These are phyloP conservation scores for Trichacis sp. DNA, from an alignment of 2,888 invertebrate genomes.

Conservation along the genomic window DNA sequence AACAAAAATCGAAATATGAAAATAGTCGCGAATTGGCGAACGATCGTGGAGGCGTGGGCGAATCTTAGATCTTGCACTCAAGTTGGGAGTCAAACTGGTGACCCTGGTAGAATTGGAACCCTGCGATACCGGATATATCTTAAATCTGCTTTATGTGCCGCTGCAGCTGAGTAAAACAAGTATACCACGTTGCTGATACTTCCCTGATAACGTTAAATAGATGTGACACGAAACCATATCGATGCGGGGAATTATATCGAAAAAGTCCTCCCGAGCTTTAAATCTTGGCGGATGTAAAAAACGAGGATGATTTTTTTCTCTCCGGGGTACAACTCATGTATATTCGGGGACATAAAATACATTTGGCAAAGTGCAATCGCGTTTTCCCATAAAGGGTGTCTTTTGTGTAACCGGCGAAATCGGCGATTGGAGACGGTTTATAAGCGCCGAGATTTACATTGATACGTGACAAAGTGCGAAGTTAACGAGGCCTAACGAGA, in stretches of 20 bases:
- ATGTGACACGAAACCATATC: slow-evolving; percentile 20
- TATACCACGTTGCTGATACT: slow-evolving; percentile 51
- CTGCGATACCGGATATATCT: slow-evolving; percentile 53
- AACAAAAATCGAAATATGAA: slow-evolving; percentile 34
- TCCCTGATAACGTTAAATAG: slow-evolving; percentile 60
- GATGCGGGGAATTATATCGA: not conserved
- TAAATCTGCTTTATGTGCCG: slow-evolving; percentile 64
- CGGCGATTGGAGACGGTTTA: slow-evolving; percentile 42
- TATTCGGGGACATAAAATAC: no score
- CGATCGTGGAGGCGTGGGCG: slow-evolving; percentile 57
- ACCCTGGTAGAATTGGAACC: slow-evolving; percentile 61
- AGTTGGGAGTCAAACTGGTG: slow-evolving; percentile 54
- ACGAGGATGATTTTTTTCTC: not conserved
- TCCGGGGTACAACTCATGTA: no score
- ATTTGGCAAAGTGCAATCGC: not conserved
- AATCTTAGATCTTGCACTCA: slow-evolving; percentile 59
- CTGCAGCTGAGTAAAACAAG: slow-evolving; percentile 51
- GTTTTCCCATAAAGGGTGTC: slow-evolving; percentile 5
- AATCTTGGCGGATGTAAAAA: not conserved
- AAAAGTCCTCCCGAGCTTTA: not conserved
- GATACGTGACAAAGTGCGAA: slow-evolving; percentile 53
- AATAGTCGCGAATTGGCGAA: slow-evolving; percentile 38
- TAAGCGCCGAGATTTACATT: slow-evolving; percentile 45
- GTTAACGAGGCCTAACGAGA: slow-evolving; percentile 55
- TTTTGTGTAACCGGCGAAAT: slow-evolving; percentile 7